These are phyloP conservation scores for Periplaneta americana DNA, from an alignment of 1,140 invertebrate genomes.

Conservation along the genomic window DNA sequence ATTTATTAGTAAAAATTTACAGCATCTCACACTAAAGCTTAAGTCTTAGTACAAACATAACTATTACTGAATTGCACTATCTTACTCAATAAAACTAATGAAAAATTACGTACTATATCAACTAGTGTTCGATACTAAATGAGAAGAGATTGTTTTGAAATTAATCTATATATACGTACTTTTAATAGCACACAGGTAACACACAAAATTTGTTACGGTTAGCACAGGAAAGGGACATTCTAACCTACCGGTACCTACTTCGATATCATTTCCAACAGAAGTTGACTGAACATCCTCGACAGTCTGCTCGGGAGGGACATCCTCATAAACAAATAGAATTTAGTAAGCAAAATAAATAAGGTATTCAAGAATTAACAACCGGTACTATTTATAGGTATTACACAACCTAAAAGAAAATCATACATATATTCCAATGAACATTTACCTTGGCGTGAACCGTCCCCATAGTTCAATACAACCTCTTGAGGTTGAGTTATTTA, in stretches of 20 bases:
- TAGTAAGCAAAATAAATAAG: background rate
- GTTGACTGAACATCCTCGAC: background rate
- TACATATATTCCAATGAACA: background rate
- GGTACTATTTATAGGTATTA: background rate
- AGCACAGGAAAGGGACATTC: background rate
- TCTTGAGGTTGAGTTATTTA: background rate
- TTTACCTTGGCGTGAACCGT: background rate
- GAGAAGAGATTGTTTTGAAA: background rate
- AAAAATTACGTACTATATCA: no score
- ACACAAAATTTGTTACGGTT: background rate
- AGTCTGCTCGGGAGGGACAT: background rate
- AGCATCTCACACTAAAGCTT: no score
- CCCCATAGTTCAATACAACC: background rate
- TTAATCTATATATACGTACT: background rate
- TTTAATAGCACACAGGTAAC: background rate
- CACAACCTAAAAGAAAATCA: no score
- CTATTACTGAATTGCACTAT: background rate
- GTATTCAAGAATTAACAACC: background rate
- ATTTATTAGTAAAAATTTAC: no score
- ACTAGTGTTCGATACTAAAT: no score
- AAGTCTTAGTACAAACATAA: no score
- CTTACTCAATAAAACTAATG: background rate
- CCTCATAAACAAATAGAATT: background rate
- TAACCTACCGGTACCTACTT: background rate
- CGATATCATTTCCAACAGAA: background rate